phyloP scores from a whole-genome alignment of 1,140 invertebrate genomes.

The Pogonus chalceus region DNA sequence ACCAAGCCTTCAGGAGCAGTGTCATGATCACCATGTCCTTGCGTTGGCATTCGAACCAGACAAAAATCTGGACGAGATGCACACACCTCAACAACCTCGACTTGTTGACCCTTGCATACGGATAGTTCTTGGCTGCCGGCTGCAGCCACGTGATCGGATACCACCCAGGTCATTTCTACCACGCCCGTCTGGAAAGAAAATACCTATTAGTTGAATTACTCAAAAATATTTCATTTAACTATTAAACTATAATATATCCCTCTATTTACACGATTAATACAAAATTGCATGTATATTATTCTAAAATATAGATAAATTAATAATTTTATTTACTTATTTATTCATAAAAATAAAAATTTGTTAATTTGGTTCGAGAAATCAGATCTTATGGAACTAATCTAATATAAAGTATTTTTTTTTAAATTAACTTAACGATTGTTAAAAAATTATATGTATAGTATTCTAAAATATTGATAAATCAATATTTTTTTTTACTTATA shows the following conservation, averaged over 20 bases:
- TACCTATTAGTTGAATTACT: not conserved
- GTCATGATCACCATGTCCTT: conserved; percentile 43
- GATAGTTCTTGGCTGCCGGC: conserved; percentile 59
- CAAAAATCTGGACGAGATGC: conserved; percentile 48
- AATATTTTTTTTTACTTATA: no score
- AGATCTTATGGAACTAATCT: no score
- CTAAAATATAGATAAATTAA: not conserved
- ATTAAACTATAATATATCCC: not conserved
- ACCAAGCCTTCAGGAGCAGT: conserved; percentile 69
- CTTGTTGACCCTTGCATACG: conserved; percentile 80
- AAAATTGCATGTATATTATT: not conserved
- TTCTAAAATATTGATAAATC: no score
- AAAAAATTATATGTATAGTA: no score
- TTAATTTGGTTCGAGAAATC: not conserved
- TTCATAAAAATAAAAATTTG: not conserved
- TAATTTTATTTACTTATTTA: not conserved
- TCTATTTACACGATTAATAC: not conserved
- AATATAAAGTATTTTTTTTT: no score
- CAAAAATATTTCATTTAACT: not conserved
- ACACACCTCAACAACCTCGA: conserved; percentile 75
- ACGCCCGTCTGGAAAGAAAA: conserved; percentile 47
- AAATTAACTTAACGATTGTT: no score
- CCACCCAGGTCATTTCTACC: conserved; percentile 78
- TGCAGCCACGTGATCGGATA: conserved; percentile 66
- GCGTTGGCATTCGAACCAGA: conserved; percentile 45